Evolutionary conservation across 1,140 invertebrate species (phyloP).

Genomic region (Pseudomyrmex concolor): DNA sequence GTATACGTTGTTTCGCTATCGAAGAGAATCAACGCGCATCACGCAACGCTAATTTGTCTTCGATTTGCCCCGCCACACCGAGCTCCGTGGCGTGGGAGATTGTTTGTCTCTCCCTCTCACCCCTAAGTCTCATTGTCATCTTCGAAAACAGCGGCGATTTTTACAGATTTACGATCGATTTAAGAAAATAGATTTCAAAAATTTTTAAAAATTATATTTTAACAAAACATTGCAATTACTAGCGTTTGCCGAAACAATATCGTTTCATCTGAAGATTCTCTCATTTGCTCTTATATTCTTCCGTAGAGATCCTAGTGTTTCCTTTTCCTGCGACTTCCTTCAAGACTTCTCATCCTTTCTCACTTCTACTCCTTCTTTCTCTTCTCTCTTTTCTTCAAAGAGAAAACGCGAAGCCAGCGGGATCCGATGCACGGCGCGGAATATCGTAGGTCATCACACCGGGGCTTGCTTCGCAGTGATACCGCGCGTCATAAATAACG

Average conservation of each 20-base stretch:
- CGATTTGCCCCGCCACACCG: constrained; percentile 79
- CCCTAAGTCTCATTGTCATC: background rate
- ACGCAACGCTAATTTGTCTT: constrained; percentile 85
- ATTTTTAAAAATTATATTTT: too few species aligned
- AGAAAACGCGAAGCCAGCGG: constrained; percentile 41
- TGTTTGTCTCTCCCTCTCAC: constrained; percentile 45
- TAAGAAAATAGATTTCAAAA: background rate
- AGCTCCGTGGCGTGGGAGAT: constrained; percentile 82
- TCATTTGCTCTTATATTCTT: constrained; percentile 2
- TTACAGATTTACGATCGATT: background rate
- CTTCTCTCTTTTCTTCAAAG: background rate
- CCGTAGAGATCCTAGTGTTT: constrained; percentile 13
- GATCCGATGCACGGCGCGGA: constrained; percentile 62
- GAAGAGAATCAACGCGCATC: constrained; percentile 84
- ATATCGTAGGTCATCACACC: constrained; percentile 83
- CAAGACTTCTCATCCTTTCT: constrained; percentile 13
- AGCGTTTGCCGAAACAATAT: too few species aligned
- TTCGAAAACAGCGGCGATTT: background rate
- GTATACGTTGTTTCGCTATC: constrained; percentile 81
- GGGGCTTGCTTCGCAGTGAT: constrained; percentile 77
- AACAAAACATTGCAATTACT: too few species aligned
- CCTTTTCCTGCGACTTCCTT: constrained; percentile 28
- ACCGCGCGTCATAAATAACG: constrained; percentile 83
- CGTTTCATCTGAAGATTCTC: background rate
- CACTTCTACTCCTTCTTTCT: constrained; percentile 1